These are phyloP conservation scores for Saturnia japonica DNA, from an alignment of 2,888 invertebrate genomes.

Conservation along the genomic window DNA sequence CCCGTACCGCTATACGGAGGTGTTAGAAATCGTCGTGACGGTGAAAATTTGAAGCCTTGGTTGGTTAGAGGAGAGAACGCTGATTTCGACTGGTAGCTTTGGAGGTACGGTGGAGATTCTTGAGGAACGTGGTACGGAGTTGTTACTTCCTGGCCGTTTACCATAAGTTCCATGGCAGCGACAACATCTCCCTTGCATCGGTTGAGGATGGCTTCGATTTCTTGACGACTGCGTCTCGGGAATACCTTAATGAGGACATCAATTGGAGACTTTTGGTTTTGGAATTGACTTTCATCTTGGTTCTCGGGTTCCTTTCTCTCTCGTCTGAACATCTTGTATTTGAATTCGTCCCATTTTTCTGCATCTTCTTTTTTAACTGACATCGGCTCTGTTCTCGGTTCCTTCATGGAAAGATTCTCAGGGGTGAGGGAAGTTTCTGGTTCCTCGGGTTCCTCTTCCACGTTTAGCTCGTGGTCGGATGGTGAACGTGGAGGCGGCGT, in stretches of 20 bases:
- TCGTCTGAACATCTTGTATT: conserved; percentile 70
- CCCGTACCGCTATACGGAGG: conserved; percentile 93
- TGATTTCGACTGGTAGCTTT: conserved; percentile 83
- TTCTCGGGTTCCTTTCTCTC: conserved; percentile 49
- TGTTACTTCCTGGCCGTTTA: conserved; percentile 81
- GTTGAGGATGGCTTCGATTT: conserved; percentile 92
- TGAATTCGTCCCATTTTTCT: conserved; percentile 74
- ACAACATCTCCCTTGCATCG: conserved; percentile 94
- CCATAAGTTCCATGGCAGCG: conserved; percentile 95
- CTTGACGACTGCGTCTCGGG: conserved; percentile 91
- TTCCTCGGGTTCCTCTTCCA: conserved; percentile 81
- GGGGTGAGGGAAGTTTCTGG: conserved; percentile 84
- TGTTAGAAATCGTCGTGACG: conserved; percentile 89
- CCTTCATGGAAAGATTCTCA: conserved; percentile 91
- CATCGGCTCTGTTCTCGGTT: conserved; percentile 77
- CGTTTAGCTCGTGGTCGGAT: conserved; percentile 78
- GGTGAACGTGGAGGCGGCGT: conserved; percentile 73
- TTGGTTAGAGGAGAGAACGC: conserved; percentile 89
- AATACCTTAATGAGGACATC: conserved; percentile 95
- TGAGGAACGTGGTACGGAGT: conserved; percentile 66
- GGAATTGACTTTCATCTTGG: conserved; percentile 53
- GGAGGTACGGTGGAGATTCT: conserved; percentile 71
- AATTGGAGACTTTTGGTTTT: conserved; percentile 88
- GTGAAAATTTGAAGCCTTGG: conserved; percentile 84
- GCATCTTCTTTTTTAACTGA: conserved; percentile 77